These are phyloP conservation scores for Phoenicopterus ruber DNA, from an alignment of 2,113 vertebrate genomes.

Conservation along the genomic window DNA sequence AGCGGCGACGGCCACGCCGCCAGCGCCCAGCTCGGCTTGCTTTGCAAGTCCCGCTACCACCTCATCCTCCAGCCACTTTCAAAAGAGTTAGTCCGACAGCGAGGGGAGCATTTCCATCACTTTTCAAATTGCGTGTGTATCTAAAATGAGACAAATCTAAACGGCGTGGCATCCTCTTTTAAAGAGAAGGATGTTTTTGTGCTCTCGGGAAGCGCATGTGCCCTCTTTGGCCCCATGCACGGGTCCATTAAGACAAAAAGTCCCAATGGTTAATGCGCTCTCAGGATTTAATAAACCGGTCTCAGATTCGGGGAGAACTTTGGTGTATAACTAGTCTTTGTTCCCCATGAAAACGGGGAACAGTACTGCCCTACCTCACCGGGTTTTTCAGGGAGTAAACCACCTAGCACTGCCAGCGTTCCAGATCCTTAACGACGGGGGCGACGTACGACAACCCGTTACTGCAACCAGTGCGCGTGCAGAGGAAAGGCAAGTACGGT, in stretches of 20 bases:
- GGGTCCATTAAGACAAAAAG: not conserved
- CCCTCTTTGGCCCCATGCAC: not conserved
- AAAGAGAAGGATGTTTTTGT: not conserved
- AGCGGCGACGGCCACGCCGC: rapidly evolving
- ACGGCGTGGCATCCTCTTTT: not conserved
- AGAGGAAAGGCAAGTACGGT: not conserved
- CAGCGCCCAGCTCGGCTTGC: not conserved
- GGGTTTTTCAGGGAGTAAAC: not conserved
- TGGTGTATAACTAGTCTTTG: rapidly evolving
- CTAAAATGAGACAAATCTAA: not conserved
- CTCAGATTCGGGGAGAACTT: not conserved
- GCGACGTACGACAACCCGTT: not conserved
- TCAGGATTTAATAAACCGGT: not conserved
- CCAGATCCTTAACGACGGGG: not conserved
- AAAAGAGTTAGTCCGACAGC: not conserved
- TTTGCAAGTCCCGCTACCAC: not conserved
- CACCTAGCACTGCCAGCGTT: not conserved
- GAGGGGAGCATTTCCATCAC: not conserved
- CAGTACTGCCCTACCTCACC: not conserved
- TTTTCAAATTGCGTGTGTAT: not conserved
- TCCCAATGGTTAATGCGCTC: not conserved
- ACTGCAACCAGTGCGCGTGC: not conserved
- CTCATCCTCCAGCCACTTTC: not conserved
- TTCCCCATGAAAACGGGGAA: not conserved
- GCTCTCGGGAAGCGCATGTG: not conserved